These are phyloP conservation scores for Cyanistes caeruleus DNA, from an alignment of 2,113 vertebrate species.

Conservation along the genomic window DNA sequence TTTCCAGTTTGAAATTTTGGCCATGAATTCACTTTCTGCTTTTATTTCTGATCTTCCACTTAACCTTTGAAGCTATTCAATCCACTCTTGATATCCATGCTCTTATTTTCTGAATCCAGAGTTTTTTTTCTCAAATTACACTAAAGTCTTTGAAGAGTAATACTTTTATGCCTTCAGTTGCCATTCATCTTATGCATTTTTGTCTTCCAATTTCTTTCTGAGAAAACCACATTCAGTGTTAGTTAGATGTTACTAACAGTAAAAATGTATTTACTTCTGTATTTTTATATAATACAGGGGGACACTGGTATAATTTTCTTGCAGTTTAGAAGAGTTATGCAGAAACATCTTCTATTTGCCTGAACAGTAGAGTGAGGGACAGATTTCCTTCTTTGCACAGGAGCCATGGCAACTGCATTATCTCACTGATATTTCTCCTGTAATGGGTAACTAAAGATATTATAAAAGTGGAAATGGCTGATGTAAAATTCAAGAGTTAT, in stretches of 20 bases:
- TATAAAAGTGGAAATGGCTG: background rate
- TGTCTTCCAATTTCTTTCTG: background rate
- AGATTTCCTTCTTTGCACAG: background rate
- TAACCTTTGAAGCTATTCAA: background rate
- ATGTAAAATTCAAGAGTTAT: background rate
- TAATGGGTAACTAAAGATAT: background rate
- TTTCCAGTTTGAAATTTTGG: background rate
- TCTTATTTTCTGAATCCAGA: background rate
- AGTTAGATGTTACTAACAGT: background rate
- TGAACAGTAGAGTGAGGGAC: background rate
- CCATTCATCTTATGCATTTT: background rate
- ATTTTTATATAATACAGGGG: background rate
- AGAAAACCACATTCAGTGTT: background rate
- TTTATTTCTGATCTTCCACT: background rate
- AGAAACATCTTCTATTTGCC: background rate
- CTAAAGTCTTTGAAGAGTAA: background rate
- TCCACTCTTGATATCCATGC: background rate
- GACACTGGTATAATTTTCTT: background rate
- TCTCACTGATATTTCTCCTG: background rate
- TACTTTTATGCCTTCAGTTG: background rate
- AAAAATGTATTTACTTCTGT: background rate
- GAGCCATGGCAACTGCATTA: background rate
- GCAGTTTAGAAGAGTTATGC: background rate
- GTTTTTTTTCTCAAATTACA: background rate
- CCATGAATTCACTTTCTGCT: background rate